Evolutionary conservation across 2,888 invertebrate genomes (phyloP), one percentile per base, ranked within the genome.

Genomic region (Magallana nippona): DNA sequence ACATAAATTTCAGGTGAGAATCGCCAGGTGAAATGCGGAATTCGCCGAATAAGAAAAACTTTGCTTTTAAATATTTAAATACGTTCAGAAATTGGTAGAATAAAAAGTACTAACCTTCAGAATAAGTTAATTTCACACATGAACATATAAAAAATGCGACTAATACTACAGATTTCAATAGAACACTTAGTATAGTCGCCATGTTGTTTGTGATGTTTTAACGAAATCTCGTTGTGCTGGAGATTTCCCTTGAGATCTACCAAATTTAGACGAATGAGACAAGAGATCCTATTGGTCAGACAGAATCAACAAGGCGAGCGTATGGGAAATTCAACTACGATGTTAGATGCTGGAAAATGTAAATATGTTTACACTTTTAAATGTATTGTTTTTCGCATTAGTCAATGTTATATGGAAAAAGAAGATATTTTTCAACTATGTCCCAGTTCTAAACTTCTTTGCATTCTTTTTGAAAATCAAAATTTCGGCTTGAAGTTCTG

Each of bases 171-270:
- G 79, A 77, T 57, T 80, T 60, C 79, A 81, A 55, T 71, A 62
- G 56, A 83, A 79, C 56, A 44, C 58, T 77, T 60, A 63, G 63
- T 58, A 55, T 83, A 55, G 81, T 79, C 83, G 85, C 85, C 85
- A 85, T 85, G 82, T 85, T 81, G 83, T 81, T 83, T 83, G 81
- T 71, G 32, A 71, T 71, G 82, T 82, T 57, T 44, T 60, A 82
- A 82, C 83, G 71, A 62, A 60, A 71, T 85, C 85, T 81, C 85
- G 83, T 62, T 22, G 22, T 32, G 44, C 17, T 60, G 44, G 60
- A 82, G 83, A 79, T 79, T 63, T 63, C 32, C 71, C 83, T 83
- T 81, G 85, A 83, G 83, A 81, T 57, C 80, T 81, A 32, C 83
- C 85, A 81, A 81, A 83, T 85, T 79, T 81, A 83, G 83, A 62